Base-by-base conservation (phyloP, 2,113 vertebrate genomes). In the human region DNA sequence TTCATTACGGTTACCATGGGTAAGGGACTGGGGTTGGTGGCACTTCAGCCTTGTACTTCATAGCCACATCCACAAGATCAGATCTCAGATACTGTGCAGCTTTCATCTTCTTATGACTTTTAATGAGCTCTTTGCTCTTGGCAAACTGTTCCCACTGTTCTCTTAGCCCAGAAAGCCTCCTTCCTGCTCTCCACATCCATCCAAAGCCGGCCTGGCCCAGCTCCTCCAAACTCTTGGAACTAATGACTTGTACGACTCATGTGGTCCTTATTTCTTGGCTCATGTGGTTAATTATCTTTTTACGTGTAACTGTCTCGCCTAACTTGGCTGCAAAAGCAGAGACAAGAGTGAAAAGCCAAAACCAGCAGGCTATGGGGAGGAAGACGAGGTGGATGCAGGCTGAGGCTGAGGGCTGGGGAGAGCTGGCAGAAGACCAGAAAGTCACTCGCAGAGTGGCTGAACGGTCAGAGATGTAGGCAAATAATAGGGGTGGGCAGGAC, bases 251-350 rank as follows among this genome's bases (percentile, higher is more conserved):
- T 68, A 89, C 48, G 50, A 59, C 76, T 93, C 85, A 68, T 45
- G 64, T 73, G 80, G 87, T 81, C 97, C 57, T 84, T 83, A 93
- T 92, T 96, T 97, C 95, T 96, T 96, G 96, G 95, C 88, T 95
- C 27, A 9, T 78, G 22, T 45, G 48, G 45, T 70, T 95, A 96
- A 97, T 94, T 88, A 93, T 92, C 94, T 93, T 90, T 94, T 93
- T 93, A 89, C 79, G 66, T 64, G 50, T 88, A 72, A 55, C 84
- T 57, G 66, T 94, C 91, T 97, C 1, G 1, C 81, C 52, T 89
- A 52, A 86, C 22, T 97, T 97, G 96, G 78, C 96, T 61, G 27
- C 52, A 79, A 89, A 93, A 75, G 81, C 94, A 38, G 80, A 94
- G 57, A 85, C 30, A 68, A 40, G 76, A 95, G 88, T 43, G 52